Evolutionary conservation across 2,888 invertebrate genomes (phyloP), one percentile per base, ranked within the genome.

Genomic region (Drosophila pseudotalamancana): DNA sequence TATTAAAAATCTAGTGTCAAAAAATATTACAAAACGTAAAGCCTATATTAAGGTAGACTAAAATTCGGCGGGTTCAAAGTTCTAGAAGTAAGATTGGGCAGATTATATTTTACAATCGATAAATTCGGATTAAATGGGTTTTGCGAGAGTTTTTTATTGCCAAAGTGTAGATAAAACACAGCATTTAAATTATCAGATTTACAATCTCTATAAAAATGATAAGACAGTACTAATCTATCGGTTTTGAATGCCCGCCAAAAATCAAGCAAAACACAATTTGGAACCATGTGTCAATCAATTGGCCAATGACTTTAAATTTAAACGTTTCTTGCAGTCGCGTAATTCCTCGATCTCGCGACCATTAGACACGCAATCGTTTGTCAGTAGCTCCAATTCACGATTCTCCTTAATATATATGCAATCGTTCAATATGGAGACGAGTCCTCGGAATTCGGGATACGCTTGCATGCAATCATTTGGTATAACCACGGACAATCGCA

Each of bases 381-480:
- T 48, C 6, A 77, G 60, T 0, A 77, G 5, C 12, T 77, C 77
- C 8, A 77, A 45, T 0, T 43, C 23, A 29, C 25, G 34, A 19
- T 63, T 43, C 0, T 56, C 23, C 3, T 48, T 56, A 9, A 77
- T 62, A 21, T 46, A 16, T 1, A 81, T 11, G 23, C 48, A 70
- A 12, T 77, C 75, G 11, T 46, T 56, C 1, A 77, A 34, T 8
- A 67, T 49, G 21, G 74, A 81, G 5, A 62, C 23, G 0, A 74
- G 31, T 6, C 78, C 77, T 2, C 83, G 45, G 14, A 77, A 77
- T 9, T 77, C 82, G 0, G 77, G 75, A 29, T 63, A 68, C 4
- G 71, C 62, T 6, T 43, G 45, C 8, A 34, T 11, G 25, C 78
- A 82, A 19, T 74, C 35, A 0, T 35, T 40, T 2, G 77, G 75